Base-by-base conservation (phyloP, 2,888 invertebrate species). In the Drosophila emarginata region DNA sequence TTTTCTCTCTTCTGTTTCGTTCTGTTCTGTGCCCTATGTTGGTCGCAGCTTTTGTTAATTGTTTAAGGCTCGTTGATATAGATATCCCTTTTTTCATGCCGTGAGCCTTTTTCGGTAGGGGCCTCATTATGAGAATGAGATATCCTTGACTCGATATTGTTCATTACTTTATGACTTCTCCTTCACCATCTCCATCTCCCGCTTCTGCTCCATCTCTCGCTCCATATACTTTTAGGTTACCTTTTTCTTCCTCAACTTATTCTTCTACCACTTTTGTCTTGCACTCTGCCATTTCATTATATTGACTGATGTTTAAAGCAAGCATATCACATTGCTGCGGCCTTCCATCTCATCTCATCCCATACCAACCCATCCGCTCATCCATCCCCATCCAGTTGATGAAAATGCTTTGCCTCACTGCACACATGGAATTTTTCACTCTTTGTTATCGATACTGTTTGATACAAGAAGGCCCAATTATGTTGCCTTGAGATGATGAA, bases 1-100 rank as follows among this genome's bases (percentile, higher is more conserved):
- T 66, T 67, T 64, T 63, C 64, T 69, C 61, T 45, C 14, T 37
- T 37, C 37, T 12, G 37, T n/a, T 37, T 7, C 4, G 4, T n/a
- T 37, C 37, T 37, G 37, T n/a, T 37, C 37, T 37, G 37, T 12
- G 4, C n/a, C 6, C n/a, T 37, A n/a, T 72, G 78, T 52, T 71
- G 72, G 76, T 74, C 78, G 72, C 72, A 67, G 72, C 72, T 72
- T 77, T 80, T 80, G 80, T 81, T 84, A 84, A 84, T 84, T 84
- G 84, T 79, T 84, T 72, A 69, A 69, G 77, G 61, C 65, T 70
- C 74, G 65, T 64, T 75, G 82, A 84, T 83, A 81, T 72, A 71
- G 81, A 80, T 78, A 80, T 81, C 73, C 56, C 58, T 67, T 61
- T 56, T 53, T 12, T 11, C 14, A 14, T 12, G 51, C 50, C 57